These are phyloP conservation scores for Nezara viridula DNA, from an alignment of 2,888 invertebrate species.

Conservation along the genomic window DNA sequence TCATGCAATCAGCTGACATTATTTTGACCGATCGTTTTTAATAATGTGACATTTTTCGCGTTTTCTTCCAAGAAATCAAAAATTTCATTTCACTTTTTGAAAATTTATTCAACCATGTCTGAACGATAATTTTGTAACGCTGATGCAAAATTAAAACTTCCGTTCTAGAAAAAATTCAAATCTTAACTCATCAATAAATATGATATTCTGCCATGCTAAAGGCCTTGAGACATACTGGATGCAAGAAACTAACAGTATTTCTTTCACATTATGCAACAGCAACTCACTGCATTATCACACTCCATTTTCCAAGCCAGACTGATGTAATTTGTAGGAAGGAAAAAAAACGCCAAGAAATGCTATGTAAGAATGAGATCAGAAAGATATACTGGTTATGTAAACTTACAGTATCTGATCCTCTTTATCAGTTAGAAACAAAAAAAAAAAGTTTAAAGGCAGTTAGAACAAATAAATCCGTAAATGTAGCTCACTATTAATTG, in stretches of 20 bases:
- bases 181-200: background rate
- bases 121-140: background rate
- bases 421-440: background rate
- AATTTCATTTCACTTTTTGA: background rate
- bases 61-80: background rate
- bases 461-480: background rate
- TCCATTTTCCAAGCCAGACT: background rate
- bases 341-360: background rate
- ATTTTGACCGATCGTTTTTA: background rate
- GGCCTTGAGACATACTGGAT: background rate
- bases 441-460: too few species aligned
- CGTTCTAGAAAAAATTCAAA: background rate
- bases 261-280: background rate
- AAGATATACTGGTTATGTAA: background rate
- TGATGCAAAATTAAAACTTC: background rate
- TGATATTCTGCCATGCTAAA: background rate
- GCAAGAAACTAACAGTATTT: background rate
- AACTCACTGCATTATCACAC: background rate
- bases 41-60: background rate
- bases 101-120: background rate
- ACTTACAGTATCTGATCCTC: background rate
- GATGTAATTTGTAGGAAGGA: background rate
- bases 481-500: background rate
- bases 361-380: background rate
- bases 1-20: background rate